phyloP scores from a whole-genome alignment of 2,113 vertebrate species.

The Plecturocebus donacophilus region DNA sequence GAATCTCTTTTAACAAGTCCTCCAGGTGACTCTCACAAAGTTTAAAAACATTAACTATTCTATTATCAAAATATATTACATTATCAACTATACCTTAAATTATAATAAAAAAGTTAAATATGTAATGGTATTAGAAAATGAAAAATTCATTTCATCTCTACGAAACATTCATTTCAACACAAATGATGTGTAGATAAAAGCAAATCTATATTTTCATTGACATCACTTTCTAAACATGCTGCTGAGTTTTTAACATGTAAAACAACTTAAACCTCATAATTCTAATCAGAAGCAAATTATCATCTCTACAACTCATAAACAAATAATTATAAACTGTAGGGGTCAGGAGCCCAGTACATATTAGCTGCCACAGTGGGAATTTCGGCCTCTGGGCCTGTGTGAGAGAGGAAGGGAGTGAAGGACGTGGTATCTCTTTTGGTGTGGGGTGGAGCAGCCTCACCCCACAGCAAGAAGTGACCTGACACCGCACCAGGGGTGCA shows the following conservation, averaged over 20 bases:
- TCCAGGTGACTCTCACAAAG: not conserved
- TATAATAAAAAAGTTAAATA: not conserved
- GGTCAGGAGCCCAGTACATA: not conserved
- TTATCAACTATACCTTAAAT: not conserved
- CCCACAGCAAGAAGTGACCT: too few relatives aligned
- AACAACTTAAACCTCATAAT: not conserved
- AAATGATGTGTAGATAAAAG: not conserved
- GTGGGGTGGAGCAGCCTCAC: not conserved
- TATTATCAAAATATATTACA: not conserved
- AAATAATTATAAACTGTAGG: not conserved
- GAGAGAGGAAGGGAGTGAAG: too few relatives aligned
- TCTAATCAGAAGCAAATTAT: not conserved
- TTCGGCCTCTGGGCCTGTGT: not conserved
- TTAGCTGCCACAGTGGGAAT: not conserved
- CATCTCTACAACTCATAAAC: not conserved
- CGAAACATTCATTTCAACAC: not conserved
- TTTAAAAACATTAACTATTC: not conserved
- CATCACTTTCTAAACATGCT: not conserved
- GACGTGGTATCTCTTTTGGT: rapidly evolving
- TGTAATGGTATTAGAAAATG: not conserved
- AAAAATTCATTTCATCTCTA: not conserved
- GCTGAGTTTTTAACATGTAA: not conserved
- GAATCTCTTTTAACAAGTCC: not conserved
- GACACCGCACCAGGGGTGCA: not conserved
- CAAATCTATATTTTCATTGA: not conserved